These are phyloP conservation scores for Archaeoteleia sp. DNA, from an alignment of 2,888 invertebrate genomes.

Conservation along the genomic window DNA sequence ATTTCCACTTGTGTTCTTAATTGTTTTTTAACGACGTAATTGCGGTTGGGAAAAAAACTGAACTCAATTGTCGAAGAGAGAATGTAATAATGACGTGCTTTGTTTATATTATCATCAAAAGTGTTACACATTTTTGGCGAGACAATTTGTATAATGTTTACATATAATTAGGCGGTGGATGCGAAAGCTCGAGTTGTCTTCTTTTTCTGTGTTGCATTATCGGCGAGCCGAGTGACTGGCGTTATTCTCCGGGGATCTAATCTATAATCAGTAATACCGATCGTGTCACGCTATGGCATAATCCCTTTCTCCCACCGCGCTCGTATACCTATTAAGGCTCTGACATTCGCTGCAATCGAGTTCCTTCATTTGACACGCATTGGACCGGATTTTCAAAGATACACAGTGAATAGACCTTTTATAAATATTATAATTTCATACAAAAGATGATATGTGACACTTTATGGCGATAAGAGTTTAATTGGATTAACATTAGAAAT, in stretches of 20 bases:
- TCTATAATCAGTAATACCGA: slow-evolving; percentile 63
- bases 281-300: slow-evolving; percentile 60
- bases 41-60: slow-evolving; percentile 19
- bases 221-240: slow-evolving; percentile 60
- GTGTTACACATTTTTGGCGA: background rate
- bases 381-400: slow-evolving; percentile 7
- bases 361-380: slow-evolving; percentile 22
- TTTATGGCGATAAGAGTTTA: no score
- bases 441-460: no score
- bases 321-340: slow-evolving; percentile 34
- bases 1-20: slow-evolving; percentile 33
- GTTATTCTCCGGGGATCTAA: slow-evolving; percentile 61
- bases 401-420: no score
- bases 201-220: slow-evolving; percentile 54
- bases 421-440: no score
- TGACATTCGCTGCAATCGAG: slow-evolving; percentile 37
- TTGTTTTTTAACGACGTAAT: slow-evolving; percentile 56
- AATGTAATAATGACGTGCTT: background rate
- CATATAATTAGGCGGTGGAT: slow-evolving; percentile 3
- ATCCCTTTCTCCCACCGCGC: slow-evolving; percentile 48
- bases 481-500: no score
- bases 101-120: slow-evolving; percentile 1
- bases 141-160: background rate
- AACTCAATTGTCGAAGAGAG: background rate
- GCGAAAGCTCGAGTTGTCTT: slow-evolving; percentile 40